A percentile compares a stretch with the other conserved stretches of the same genome.
Evolutionary conservation across 2,888 invertebrate species (phyloP).

Genomic region (Folsomia candida): DNA sequence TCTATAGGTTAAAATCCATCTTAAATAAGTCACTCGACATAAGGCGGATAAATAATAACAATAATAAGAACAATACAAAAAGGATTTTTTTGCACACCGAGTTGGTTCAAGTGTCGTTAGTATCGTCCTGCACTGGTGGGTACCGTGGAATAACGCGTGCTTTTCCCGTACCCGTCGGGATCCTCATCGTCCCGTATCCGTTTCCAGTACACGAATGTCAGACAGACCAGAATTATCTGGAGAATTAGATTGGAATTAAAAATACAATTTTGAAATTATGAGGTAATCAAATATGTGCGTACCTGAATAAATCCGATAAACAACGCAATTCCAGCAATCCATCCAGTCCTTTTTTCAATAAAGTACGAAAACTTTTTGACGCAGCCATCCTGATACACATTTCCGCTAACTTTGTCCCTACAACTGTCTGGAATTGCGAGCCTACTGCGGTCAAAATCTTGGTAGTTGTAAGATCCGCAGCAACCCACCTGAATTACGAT

Average conservation of each 20-base stretch:
- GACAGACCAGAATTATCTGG: slow-evolving; percentile 30
- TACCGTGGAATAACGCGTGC: slow-evolving; percentile 1
- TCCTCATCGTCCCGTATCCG: slow-evolving; percentile 20
- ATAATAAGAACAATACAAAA: too few relatives aligned
- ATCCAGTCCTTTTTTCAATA: slow-evolving; percentile 76
- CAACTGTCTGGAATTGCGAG: slow-evolving; percentile 81
- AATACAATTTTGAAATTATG: not conserved
- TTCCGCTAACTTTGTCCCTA: slow-evolving; percentile 82
- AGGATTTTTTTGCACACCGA: too few relatives aligned
- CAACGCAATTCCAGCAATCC: slow-evolving; percentile 78
- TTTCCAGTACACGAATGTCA: slow-evolving; percentile 36
- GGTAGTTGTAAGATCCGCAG: slow-evolving; percentile 82
- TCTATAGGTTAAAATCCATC: too few relatives aligned
- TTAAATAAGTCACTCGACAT: too few relatives aligned
- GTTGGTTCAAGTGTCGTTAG: not conserved
- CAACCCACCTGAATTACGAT: slow-evolving; percentile 70
- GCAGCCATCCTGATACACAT: slow-evolving; percentile 83
- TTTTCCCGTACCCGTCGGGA: not conserved
- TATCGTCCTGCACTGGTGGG: not conserved
- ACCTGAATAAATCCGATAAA: slow-evolving; percentile 75
- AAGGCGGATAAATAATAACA: too few relatives aligned
- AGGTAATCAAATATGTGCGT: slow-evolving; percentile 51
- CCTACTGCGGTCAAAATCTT: slow-evolving; percentile 72
- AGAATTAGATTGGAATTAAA: not conserved
- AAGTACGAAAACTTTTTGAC: slow-evolving; percentile 86